These are phyloP conservation scores for Netelia virgata DNA, from an alignment of 2,888 invertebrate species.

Conservation along the genomic window DNA sequence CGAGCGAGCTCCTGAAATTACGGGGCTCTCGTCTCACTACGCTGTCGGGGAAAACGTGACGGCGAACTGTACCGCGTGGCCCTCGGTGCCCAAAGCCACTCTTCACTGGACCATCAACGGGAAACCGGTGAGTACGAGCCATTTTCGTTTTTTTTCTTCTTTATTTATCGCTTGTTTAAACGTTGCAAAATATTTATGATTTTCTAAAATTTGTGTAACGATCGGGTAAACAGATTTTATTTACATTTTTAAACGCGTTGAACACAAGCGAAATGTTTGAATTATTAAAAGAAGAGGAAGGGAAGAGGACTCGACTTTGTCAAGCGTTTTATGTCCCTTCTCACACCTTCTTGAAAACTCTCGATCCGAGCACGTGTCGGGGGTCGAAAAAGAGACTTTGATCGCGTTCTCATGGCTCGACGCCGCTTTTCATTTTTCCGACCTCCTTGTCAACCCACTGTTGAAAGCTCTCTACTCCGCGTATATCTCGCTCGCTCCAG, in stretches of 20 bases:
- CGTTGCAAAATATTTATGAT: too few species aligned
- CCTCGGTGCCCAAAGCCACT: conserved; percentile 85
- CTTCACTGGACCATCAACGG: conserved; percentile 86
- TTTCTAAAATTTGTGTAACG: too few species aligned
- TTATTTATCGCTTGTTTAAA: too few species aligned
- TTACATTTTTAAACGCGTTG: too few species aligned
- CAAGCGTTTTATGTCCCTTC: conserved; percentile 49
- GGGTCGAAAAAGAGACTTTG: conserved; percentile 67
- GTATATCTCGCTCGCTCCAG: conserved; percentile 17
- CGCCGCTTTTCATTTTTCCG: conserved; percentile 68
- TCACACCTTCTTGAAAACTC: conserved; percentile 28
- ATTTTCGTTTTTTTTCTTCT: background rate
- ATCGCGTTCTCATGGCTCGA: conserved; percentile 70
- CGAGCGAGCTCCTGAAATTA: conserved; percentile 84
- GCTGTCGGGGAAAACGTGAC: conserved; percentile 85
- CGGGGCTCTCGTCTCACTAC: conserved; percentile 84
- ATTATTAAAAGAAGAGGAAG: conserved; percentile 5
- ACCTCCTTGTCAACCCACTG: conserved; percentile 50
- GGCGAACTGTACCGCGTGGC: conserved; percentile 85
- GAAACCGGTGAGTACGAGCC: conserved; percentile 82
- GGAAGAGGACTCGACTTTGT: conserved; percentile 57
- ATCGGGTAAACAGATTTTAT: too few species aligned
- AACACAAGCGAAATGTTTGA: too few species aligned
- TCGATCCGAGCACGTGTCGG: conserved; percentile 47
- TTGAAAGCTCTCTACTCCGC: background rate